A percentile compares a stretch with the other conserved stretches of the same genome.
Evolutionary conservation across 2,797 vertebrate species (phyloP).

Genomic region (Schizopygopsis pylzovi): DNA sequence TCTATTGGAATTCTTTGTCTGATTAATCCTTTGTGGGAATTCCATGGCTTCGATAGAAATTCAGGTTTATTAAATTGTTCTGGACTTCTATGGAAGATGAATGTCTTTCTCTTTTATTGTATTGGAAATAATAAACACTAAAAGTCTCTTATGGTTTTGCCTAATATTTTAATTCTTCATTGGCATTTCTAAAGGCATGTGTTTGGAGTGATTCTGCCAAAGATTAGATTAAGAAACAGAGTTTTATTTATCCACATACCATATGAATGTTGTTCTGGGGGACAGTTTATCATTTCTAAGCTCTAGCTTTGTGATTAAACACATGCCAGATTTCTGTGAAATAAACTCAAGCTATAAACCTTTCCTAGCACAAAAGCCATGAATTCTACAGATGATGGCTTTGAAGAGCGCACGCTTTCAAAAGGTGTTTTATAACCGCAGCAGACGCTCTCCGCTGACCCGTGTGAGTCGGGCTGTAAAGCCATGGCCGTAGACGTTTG

Average conservation of each 20-base stretch:
- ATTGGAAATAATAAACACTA: not conserved
- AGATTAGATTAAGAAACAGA: not conserved
- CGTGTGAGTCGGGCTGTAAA: conserved; percentile 22
- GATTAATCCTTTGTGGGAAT: conserved; percentile 39
- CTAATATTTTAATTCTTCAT: not conserved
- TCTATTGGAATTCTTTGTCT: conserved; percentile 56
- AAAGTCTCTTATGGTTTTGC: not conserved
- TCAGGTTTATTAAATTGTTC: conserved; percentile 27
- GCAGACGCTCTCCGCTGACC: conserved; percentile 19
- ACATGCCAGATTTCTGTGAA: conserved; percentile 24
- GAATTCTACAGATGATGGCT: not conserved
- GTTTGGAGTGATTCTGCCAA: not conserved
- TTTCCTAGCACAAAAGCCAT: conserved; percentile 13
- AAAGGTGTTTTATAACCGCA: conserved; percentile 16
- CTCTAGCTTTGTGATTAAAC: conserved; percentile 26
- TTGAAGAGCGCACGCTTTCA: conserved; percentile 16
- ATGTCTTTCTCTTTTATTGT: not conserved
- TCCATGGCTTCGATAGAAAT: conserved; percentile 14
- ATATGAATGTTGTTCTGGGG: not conserved
- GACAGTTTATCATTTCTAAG: not conserved
- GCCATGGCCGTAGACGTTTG: not conserved
- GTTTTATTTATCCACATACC: not conserved
- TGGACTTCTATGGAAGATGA: not conserved
- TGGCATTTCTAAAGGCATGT: not conserved
- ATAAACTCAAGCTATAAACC: conserved; percentile 11